These are phyloP conservation scores for Mystacornis crossleyi DNA, from an alignment of 2,113 vertebrate genomes.

Conservation along the genomic window DNA sequence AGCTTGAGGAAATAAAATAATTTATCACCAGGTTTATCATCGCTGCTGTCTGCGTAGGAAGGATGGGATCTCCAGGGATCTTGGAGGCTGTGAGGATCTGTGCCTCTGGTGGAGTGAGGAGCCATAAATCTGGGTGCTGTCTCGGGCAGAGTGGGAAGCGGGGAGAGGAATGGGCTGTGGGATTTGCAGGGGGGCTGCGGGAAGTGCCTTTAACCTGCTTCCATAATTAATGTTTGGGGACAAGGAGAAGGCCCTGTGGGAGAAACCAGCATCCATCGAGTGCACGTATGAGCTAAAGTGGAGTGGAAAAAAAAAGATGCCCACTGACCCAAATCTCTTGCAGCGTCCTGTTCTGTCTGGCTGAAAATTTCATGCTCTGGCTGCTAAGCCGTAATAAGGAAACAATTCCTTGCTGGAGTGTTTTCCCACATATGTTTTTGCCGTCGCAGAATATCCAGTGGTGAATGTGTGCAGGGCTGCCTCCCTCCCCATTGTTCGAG, in stretches of 20 bases:
- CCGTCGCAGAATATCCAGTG: background rate
- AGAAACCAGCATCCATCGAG: background rate
- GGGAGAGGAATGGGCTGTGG: background rate
- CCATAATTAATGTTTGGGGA: constrained; percentile 34
- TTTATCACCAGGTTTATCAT: background rate
- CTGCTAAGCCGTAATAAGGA: background rate
- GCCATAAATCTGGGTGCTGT: background rate
- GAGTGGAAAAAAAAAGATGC: background rate
- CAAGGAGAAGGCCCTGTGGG: background rate
- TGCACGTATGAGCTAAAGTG: background rate
- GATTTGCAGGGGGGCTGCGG: background rate
- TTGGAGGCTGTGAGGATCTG: background rate
- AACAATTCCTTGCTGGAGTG: background rate
- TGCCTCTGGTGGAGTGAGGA: background rate
- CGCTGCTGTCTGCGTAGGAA: background rate
- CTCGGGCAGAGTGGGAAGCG: background rate
- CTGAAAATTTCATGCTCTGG: background rate
- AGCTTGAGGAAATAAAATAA: background rate
- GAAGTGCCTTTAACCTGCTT: background rate
- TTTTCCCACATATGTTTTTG: background rate
- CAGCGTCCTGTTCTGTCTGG: background rate
- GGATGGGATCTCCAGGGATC: background rate
- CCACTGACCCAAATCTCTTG: constrained; percentile 23
- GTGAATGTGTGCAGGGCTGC: background rate
- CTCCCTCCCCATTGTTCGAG: background rate